These are phyloP conservation scores for Pipra filicauda DNA, from an alignment of 2,113 vertebrate genomes.

Conservation along the genomic window DNA sequence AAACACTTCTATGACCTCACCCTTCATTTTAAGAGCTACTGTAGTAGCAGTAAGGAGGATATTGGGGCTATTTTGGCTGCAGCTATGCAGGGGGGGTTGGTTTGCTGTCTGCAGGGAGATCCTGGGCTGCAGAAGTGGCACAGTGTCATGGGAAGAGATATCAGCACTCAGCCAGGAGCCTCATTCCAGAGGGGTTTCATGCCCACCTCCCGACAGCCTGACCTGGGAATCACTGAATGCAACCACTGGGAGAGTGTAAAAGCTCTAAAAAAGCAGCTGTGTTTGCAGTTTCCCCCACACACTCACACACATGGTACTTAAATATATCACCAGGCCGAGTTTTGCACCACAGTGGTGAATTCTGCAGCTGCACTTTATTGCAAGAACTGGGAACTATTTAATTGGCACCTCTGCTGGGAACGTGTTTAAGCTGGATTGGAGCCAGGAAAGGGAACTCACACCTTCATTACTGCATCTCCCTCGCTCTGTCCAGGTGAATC, in stretches of 20 bases:
- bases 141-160: constrained; percentile 47
- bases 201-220: neutral
- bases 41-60: constrained; percentile 74
- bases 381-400: neutral
- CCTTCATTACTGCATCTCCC: too few species aligned
- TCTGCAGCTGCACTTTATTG: neutral
- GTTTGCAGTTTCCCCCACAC: neutral
- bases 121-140: constrained; percentile 60
- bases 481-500: rapidly evolving
- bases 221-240: neutral
- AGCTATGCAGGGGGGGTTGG: constrained; percentile 63
- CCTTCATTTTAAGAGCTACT: constrained; percentile 73
- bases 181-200: neutral
- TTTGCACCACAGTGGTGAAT: neutral
- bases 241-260: neutral
- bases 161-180: constrained; percentile 10
- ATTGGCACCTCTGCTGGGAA: neutral
- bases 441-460: neutral
- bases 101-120: constrained; percentile 70
- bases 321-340: neutral
- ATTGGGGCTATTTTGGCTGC: constrained; percentile 78
- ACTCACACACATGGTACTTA: neutral
- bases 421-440: neutral
- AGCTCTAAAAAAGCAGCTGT: too few species aligned
- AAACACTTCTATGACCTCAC: constrained; percentile 79